These are phyloP conservation scores for Pandion haliaetus DNA, from an alignment of 2,113 vertebrate species.

Conservation along the genomic window DNA sequence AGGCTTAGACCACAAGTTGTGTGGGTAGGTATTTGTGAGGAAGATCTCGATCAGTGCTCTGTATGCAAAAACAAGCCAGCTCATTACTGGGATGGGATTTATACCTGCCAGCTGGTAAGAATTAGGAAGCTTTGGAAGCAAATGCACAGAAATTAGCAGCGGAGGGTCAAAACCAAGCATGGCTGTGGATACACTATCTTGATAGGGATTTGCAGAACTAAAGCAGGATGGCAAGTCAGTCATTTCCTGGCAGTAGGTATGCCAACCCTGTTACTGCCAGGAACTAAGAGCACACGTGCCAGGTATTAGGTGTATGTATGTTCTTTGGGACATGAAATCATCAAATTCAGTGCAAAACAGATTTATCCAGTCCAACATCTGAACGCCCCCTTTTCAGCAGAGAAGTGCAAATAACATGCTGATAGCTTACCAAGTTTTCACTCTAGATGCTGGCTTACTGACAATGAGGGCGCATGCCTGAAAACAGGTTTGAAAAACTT, in stretches of 20 bases:
- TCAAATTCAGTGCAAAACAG: neutral
- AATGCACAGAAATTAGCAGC: conserved; percentile 18
- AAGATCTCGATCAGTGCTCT: conserved; percentile 35
- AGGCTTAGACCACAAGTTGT: neutral
- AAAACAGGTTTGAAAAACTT: neutral
- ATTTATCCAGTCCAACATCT: neutral
- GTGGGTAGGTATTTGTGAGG: neutral
- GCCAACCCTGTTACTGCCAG: neutral
- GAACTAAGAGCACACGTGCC: neutral
- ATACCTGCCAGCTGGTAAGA: conserved; percentile 46
- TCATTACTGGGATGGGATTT: conserved; percentile 5
- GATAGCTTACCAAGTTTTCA: neutral
- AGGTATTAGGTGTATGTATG: neutral
- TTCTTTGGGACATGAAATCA: neutral
- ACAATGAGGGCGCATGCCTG: neutral
- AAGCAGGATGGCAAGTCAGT: neutral
- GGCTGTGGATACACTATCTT: neutral
- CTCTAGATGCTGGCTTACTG: neutral
- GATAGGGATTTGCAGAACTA: conserved; percentile 33
- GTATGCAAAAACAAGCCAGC: neutral
- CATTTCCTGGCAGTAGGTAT: neutral
- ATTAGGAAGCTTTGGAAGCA: conserved; percentile 40
- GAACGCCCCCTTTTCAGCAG: neutral
- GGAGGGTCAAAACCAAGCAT: neutral
- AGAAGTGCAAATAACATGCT: neutral